Evolutionary conservation across 2,888 invertebrate species (phyloP).

Genomic region (Epirrhoe tristata): DNA sequence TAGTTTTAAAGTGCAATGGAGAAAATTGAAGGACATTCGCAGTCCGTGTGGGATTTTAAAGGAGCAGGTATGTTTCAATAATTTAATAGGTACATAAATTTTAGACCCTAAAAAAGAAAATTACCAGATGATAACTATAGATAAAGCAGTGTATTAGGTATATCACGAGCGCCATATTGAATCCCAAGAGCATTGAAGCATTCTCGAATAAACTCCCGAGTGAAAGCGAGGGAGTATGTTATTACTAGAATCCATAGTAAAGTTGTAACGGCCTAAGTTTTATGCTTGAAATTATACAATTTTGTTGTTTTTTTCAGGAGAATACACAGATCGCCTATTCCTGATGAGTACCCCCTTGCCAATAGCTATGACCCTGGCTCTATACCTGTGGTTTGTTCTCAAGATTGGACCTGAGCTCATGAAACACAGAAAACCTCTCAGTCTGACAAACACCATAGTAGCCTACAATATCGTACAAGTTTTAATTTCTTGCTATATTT

Average conservation of each 20-base stretch:
- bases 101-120: no score
- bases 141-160: no score
- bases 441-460: constrained; percentile 85
- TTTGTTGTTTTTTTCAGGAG: constrained; percentile 55
- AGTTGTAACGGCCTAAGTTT: no score
- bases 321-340: constrained; percentile 77
- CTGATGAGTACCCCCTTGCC: constrained; percentile 88
- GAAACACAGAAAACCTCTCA: constrained; percentile 86
- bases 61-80: constrained; percentile 48
- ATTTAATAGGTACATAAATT: no score
- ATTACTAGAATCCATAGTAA: no score
- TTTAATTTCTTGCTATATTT: constrained; percentile 78
- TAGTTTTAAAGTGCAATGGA: constrained; percentile 33
- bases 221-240: no score
- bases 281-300: no score
- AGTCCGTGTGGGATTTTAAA: constrained; percentile 54
- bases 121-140: background rate
- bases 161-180: no score
- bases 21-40: constrained; percentile 26
- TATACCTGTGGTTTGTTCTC: constrained; percentile 88
- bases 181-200: no score
- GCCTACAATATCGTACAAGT: constrained; percentile 89
- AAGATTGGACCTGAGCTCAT: constrained; percentile 89
- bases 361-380: constrained; percentile 77
- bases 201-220: no score